Percentiles rank a stretch among this genome's conserved stretches.
Conservation (phyloP, 2,888 invertebrate genomes). For the Xanthorhoe designata region DNA sequence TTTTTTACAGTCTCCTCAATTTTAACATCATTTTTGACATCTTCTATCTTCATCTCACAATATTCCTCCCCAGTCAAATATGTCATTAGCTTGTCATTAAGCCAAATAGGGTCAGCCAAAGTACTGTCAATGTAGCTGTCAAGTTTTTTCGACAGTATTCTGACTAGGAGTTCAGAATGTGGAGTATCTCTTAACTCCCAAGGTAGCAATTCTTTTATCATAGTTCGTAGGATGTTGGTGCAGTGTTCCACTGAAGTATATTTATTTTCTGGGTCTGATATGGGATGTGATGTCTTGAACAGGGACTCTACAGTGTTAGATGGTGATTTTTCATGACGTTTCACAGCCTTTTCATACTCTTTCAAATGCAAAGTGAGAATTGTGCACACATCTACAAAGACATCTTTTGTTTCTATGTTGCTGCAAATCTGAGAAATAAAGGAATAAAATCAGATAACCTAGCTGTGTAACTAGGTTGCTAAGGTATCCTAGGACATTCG, state of each 20-base stretch:
- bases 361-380: conserved; percentile 87
- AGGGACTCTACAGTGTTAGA: conserved; percentile 73
- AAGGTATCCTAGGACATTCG: neutral
- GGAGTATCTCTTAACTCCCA: conserved; percentile 89
- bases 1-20: conserved; percentile 33
- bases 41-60: conserved; percentile 25
- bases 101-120: conserved; percentile 80
- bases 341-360: conserved; percentile 87
- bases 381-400: conserved; percentile 77
- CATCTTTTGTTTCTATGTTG: conserved; percentile 77
- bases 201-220: conserved; percentile 87
- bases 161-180: conserved; percentile 86
- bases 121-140: conserved; percentile 78
- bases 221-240: conserved; percentile 84
- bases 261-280: conserved; percentile 65
- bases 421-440: conserved; percentile 66
- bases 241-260: conserved; percentile 84
- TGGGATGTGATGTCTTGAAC: conserved; percentile 77
- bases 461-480: too few species aligned
- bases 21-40: conserved; percentile 8
- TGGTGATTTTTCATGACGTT: conserved; percentile 81
- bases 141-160: conserved; percentile 86
- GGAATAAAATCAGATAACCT: neutral
- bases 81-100: conserved; percentile 72
- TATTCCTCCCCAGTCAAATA: conserved; percentile 57